Base-by-base conservation (phyloP, 1,140 invertebrate species). In the Probaryconus sp. region DNA sequence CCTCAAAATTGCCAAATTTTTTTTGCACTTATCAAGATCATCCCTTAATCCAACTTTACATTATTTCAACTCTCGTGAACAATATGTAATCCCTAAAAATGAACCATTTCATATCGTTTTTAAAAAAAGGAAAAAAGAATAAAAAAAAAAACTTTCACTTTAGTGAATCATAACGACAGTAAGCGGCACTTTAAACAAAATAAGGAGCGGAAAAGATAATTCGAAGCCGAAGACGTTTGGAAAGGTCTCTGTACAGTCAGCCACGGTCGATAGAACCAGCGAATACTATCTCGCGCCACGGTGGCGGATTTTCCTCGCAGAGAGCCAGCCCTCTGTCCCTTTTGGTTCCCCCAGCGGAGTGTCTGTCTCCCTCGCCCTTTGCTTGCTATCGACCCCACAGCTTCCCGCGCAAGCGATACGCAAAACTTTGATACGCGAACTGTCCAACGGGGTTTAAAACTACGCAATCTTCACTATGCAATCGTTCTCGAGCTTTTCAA, bases 191-290 rank as follows among this genome's bases (percentile, higher is more conserved):
- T n/a, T n/a, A n/a, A n/a, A n/a, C n/a, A n/a, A n/a, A n/a, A n/a
- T n/a, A n/a, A n/a, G n/a, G n/a, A 35, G 9, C 3, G 17, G 17
- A 28, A 26, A 16, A 58, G 55, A 58, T 20, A 58, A 58, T 47
- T 45, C 21, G 10, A 9, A 26, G 13, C n/a, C 45, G 40, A 63
- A 63, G 58, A 63, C 38, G 58, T 48, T 38, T 61, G 31, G 43
- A 9, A 14, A 50, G 30, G 26, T 48, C 38, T 50, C 43, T 18
- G 28, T 11, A 10, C 14, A 47, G 43, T 33, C 60, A 51, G 47
- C 37, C 26, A 21, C 28, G 47, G 47, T 63, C 60, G 60, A 63
- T 63, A 63, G 30, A 63, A 63, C 47, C 43, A 63, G 43, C 60
- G n/a, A n/a, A n/a, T 47, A 43, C 45, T 43, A 24, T 51, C 38